Evolutionary conservation across 2,888 invertebrate species (phyloP).

Genomic region (Sturmia bella): DNA sequence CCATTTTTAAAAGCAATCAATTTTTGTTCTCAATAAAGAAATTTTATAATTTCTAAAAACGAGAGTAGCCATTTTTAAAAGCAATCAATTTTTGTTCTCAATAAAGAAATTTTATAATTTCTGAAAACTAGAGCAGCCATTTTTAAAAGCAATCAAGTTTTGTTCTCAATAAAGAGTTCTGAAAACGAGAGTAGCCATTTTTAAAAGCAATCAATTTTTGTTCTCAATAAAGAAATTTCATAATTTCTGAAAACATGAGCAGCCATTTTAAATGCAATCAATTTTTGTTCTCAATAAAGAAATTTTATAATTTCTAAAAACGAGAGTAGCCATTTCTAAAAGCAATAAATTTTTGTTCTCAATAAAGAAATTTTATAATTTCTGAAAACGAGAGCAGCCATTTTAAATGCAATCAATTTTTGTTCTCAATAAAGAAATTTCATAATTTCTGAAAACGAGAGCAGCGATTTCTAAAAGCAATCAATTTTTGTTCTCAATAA

Average conservation of each 20-base stretch:
- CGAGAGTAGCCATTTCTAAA: not conserved
- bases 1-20: not conserved
- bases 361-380: no score
- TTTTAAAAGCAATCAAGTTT: constrained; percentile 61
- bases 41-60: not conserved
- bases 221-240: constrained; percentile 36
- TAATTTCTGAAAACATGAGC: not conserved
- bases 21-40: constrained; percentile 36
- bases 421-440: constrained; percentile 36
- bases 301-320: not conserved
- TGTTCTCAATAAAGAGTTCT: constrained; percentile 54
- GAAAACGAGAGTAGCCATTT: not conserved
- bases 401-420: constrained; percentile 9
- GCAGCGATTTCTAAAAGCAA: constrained; percentile 18
- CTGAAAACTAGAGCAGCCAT: not conserved
- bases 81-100: constrained; percentile 49
- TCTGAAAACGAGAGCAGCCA: not conserved
- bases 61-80: not conserved
- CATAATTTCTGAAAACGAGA: not conserved
- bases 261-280: not conserved
- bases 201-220: constrained; percentile 48
- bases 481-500: constrained; percentile 50
- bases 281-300: constrained; percentile 34
- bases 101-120: constrained; percentile 31
- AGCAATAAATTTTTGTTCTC: constrained; percentile 26